Conservation (phyloP, 2,797 vertebrate species). For the Limosa lapponica region DNA sequence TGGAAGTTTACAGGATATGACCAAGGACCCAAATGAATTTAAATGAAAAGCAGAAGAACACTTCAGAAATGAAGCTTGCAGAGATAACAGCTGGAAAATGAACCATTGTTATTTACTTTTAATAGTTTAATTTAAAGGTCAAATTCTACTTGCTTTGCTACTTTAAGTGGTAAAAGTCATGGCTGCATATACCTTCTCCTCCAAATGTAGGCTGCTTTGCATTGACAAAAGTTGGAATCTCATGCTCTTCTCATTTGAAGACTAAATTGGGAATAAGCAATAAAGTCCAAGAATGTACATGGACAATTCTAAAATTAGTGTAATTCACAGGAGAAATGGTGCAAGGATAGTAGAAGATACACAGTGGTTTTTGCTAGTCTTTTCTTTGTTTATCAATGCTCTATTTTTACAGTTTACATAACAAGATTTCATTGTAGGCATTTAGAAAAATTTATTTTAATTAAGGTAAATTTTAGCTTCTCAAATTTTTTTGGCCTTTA, state of each 20-base stretch:
- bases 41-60: constrained; percentile 69
- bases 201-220: background rate
- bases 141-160: constrained; percentile 27
- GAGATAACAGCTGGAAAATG: background rate
- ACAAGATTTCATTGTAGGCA: background rate
- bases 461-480: background rate
- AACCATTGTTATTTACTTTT: constrained; percentile 51
- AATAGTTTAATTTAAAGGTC: constrained; percentile 70
- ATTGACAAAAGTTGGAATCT: background rate
- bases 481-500: fast-evolving
- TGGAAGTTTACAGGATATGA: constrained; percentile 61
- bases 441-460: background rate
- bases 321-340: background rate
- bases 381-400: background rate
- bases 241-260: background rate
- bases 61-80: constrained; percentile 54
- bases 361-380: background rate
- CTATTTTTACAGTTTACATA: background rate
- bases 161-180: constrained; percentile 24
- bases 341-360: background rate
- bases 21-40: constrained; percentile 70
- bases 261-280: background rate
- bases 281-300: background rate
- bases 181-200: background rate
- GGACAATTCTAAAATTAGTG: background rate